phyloP scores from a whole-genome alignment of 2,113 vertebrate genomes.

The Lontra canadensis region DNA sequence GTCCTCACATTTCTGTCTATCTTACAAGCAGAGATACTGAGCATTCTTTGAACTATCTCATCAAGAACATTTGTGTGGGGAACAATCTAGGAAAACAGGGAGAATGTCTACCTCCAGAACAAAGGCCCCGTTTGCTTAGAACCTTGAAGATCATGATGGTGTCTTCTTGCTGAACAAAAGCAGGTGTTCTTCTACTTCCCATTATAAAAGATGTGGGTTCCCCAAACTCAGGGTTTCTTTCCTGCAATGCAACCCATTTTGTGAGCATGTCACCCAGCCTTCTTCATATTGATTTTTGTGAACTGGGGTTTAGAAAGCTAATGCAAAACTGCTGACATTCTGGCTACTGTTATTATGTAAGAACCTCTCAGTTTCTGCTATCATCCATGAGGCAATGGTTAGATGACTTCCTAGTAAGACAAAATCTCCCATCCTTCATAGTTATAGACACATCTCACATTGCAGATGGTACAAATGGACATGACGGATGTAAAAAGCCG shows the following conservation, averaged over 20 bases:
- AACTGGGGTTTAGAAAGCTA: not conserved
- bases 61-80: not conserved
- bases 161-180: not conserved
- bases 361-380: not conserved
- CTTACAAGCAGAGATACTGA: not conserved
- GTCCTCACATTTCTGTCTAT: not conserved
- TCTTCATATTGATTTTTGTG: not conserved
- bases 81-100: not conserved
- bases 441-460: not conserved
- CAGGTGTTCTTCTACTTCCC: not conserved
- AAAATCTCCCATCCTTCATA: not conserved
- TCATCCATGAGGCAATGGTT: not conserved
- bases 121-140: not conserved
- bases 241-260: not conserved
- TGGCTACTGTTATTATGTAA: too few species aligned
- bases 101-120: not conserved
- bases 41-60: not conserved
- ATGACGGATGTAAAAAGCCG: not conserved
- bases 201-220: not conserved
- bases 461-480: not conserved
- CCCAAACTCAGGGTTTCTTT: not conserved
- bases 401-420: not conserved
- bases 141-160: not conserved
- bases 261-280: too few species aligned
- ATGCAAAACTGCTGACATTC: not conserved